Base-by-base conservation (phyloP, 2,888 invertebrate species). In the Spilarctia lutea region DNA sequence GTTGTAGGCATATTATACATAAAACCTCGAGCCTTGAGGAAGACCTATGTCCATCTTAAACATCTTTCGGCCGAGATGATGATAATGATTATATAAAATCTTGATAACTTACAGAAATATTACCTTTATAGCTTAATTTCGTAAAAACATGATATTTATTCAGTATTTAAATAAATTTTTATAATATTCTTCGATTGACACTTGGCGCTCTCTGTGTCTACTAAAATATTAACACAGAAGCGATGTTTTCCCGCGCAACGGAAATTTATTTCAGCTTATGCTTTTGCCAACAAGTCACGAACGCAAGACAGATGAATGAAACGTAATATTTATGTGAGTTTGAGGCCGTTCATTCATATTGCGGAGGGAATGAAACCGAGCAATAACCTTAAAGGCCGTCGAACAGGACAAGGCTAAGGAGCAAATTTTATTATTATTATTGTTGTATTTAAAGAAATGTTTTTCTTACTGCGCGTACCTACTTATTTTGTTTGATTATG, bases 251-350 rank as follows among this genome's bases (percentile, higher is more conserved):
- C 2, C n/a, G 24, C n/a, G 10, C 24, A 56, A 27, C 60, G 13
- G n/a, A 27, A n/a, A 60, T 13, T 13, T 1, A n/a, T 60, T 27
- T 60, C 3, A 60, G 13, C n/a, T 60, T 60, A n/a, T 56, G 24
- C n/a, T n/a, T n/a, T 24, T 13, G n/a, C 60, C 11, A 27, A 27
- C 60, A 60, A 56, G 56, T 56, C 60, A n/a, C 13, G 60, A 60
- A 60, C 56, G 20, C 20, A 48, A 48, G 20, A 27, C 60, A 60
- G 27, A 11, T 60, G 74, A 78, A 80, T 82, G 85, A 83, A 76
- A 75, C 72, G 77, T 33, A 20, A 52, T 52, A 24, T 52, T 56
- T 56, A 8, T 56, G 52, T n/a, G 52, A 56, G n/a, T 56, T 56
- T 56, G 24, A 56, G 24, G n/a, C n/a, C 52, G 52, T 56, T 56